A percentile compares a stretch with the other conserved stretches of the same genome.
These are phyloP conservation scores for Stomatorhinus walkeri DNA, from an alignment of 2,797 vertebrate species.

Conservation along the genomic window DNA sequence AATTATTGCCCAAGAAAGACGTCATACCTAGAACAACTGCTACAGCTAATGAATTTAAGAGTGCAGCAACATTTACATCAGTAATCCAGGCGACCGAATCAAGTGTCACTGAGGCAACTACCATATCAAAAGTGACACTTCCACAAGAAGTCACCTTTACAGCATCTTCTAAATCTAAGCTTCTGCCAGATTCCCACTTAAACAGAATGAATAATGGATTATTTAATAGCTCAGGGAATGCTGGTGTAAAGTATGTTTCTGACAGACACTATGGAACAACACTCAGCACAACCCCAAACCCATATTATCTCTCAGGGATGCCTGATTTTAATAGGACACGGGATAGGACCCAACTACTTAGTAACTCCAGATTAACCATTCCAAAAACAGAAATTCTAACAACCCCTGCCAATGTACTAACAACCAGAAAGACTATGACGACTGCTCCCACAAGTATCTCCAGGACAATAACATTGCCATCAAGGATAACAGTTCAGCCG, in stretches of 20 bases:
- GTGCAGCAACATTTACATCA: slow-evolving; percentile 37
- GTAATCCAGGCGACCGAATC: neutral
- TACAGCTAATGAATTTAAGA: slow-evolving; percentile 21
- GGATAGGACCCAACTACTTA: slow-evolving; percentile 19
- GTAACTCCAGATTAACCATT: slow-evolving; percentile 31
- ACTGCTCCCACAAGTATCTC: slow-evolving; percentile 20
- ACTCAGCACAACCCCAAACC: slow-evolving; percentile 29
- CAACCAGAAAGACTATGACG: neutral
- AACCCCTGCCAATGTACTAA: slow-evolving; percentile 4
- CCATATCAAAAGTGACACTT: slow-evolving; percentile 18
- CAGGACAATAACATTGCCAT: slow-evolving; percentile 16
- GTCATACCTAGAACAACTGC: neutral
- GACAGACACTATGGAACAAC: slow-evolving; percentile 44
- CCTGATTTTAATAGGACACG: slow-evolving; percentile 13
- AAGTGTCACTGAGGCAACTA: slow-evolving; percentile 8
- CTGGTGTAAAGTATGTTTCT: slow-evolving; percentile 59
- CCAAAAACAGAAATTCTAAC: neutral
- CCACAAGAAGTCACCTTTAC: slow-evolving; percentile 13
- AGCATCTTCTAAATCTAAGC: slow-evolving; percentile 26
- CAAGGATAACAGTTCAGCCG: slow-evolving; percentile 27
- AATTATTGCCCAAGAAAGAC: slow-evolving; percentile 29
- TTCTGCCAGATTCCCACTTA: slow-evolving; percentile 19
- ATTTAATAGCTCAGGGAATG: slow-evolving; percentile 38
- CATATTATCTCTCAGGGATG: slow-evolving; percentile 40
- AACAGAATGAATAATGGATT: slow-evolving; percentile 29